Conservation (phyloP, 2,888 invertebrate species). For the Lepidonotus clava region DNA sequence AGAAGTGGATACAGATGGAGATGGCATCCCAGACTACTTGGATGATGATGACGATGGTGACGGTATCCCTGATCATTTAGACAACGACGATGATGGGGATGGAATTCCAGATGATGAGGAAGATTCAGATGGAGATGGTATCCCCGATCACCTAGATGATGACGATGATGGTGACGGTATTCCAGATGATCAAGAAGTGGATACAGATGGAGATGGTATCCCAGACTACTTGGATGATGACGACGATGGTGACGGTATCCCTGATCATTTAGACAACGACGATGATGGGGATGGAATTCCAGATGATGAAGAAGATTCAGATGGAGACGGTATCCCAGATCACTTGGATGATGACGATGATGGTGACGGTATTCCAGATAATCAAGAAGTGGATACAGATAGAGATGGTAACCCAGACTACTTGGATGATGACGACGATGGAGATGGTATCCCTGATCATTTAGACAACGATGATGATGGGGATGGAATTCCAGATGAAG, state of each 20-base stretch:
- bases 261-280: constrained; percentile 66
- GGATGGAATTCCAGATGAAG: constrained; percentile 69
- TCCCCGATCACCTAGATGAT: constrained; percentile 69
- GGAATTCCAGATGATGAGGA: constrained; percentile 69
- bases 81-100: constrained; percentile 65
- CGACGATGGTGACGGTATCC: constrained; percentile 64
- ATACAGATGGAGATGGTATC: constrained; percentile 66
- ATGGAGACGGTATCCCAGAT: constrained; percentile 68
- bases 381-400: constrained; percentile 71
- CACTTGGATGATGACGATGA: constrained; percentile 59
- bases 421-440: constrained; percentile 68
- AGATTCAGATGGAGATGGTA: constrained; percentile 73
- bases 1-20: constrained; percentile 71
- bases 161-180: constrained; percentile 72
- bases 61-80: constrained; percentile 61
- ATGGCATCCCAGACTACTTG: constrained; percentile 74
- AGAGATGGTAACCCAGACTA: constrained; percentile 69
- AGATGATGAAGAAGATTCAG: constrained; percentile 62
- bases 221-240: constrained; percentile 62
- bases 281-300: constrained; percentile 63
- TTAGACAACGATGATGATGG: constrained; percentile 60
- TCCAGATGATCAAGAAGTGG: constrained; percentile 67
- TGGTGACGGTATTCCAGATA: constrained; percentile 75
- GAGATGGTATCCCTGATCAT: constrained; percentile 66
- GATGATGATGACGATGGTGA: constrained; percentile 69